Conservation (phyloP, 2,888 invertebrate genomes). For the Pristionchus maxplancki region DNA sequence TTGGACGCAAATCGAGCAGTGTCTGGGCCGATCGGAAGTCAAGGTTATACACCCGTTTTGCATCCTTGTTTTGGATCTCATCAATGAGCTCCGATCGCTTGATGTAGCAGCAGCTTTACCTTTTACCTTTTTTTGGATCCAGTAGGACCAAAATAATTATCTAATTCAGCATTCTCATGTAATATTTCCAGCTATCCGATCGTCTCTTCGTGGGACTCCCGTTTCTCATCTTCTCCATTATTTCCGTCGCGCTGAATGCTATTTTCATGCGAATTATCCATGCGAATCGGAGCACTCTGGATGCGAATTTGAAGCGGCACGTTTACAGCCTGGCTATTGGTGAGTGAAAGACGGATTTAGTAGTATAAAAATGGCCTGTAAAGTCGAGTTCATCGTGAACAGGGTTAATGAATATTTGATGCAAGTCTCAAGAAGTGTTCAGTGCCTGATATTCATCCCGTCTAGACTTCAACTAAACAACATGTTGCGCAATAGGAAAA, state of each 20-base stretch:
- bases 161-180: no score
- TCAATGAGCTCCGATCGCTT: no score
- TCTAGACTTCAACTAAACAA: no score
- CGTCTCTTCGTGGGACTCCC: slow-evolving; percentile 15
- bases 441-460: no score
- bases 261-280: slow-evolving; percentile 34
- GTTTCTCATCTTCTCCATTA: slow-evolving; percentile 2
- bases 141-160: no score
- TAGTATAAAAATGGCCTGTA: no score
- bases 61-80: not conserved
- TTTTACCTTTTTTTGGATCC: no score
- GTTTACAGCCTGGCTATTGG: not conserved
- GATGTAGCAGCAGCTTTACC: no score
- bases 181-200: not conserved
- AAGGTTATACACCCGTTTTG: not conserved
- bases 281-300: slow-evolving; percentile 13
- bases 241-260: slow-evolving; percentile 17
- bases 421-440: no score
- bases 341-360: not conserved
- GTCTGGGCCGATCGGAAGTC: not conserved
- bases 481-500: no score
- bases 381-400: no score
- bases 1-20: slow-evolving; percentile 22
- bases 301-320: slow-evolving; percentile 39
- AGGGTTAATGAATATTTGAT: no score